Conservation (phyloP, 2,797 vertebrate species). For the Siniperca undulata region DNA sequence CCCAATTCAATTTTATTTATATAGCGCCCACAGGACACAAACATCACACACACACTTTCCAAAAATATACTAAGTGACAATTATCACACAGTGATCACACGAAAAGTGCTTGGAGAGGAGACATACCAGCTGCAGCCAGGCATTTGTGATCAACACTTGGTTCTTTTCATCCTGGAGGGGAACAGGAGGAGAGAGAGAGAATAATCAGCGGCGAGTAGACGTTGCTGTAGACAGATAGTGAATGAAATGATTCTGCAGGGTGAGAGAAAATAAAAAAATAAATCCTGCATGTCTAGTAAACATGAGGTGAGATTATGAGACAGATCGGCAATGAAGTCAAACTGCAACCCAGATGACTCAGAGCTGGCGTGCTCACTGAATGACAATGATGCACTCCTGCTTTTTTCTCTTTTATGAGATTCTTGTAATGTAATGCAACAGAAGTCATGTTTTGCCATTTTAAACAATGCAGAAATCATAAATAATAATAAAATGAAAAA, state of each 20-base stretch:
- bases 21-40: slow-evolving; percentile 5
- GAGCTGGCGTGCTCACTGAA: slow-evolving; percentile 39
- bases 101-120: slow-evolving; percentile 18
- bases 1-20: neutral
- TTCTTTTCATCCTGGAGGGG: slow-evolving; percentile 92
- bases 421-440: neutral
- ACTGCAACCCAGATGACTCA: slow-evolving; percentile 34
- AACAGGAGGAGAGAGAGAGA: slow-evolving; percentile 46
- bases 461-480: slow-evolving; percentile 18
- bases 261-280: slow-evolving; percentile 21
- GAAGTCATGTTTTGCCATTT: slow-evolving; percentile 19
- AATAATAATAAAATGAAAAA: neutral
- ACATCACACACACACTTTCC: slow-evolving; percentile 29
- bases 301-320: slow-evolving; percentile 53
- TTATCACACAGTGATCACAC: slow-evolving; percentile 34
- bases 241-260: slow-evolving; percentile 42
- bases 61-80: slow-evolving; percentile 54
- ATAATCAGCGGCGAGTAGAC: slow-evolving; percentile 45
- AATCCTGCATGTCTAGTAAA: slow-evolving; percentile 49
- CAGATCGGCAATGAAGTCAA: slow-evolving; percentile 48
- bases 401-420: neutral
- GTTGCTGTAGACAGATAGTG: slow-evolving; percentile 30
- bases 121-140: slow-evolving; percentile 93
- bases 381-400: slow-evolving; percentile 19
- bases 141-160: slow-evolving; percentile 93